These are phyloP conservation scores for Ceriagrion tenellum DNA, from an alignment of 2,888 invertebrate genomes.

Conservation along the genomic window DNA sequence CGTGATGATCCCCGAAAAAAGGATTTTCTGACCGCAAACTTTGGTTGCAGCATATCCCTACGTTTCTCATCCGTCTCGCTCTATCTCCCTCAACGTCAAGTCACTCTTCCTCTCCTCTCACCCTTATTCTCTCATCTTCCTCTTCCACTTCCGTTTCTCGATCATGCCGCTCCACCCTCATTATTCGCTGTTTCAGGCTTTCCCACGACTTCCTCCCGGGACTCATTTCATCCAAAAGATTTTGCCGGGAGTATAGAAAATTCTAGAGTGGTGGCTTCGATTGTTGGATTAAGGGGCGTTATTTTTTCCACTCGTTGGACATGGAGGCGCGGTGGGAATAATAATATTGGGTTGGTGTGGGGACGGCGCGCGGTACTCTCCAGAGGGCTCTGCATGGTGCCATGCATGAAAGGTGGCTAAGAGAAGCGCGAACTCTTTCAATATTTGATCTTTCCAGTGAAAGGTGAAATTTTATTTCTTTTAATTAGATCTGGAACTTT, in stretches of 20 bases:
- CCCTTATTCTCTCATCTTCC: neutral
- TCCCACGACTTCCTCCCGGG: neutral
- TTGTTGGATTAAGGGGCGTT: neutral
- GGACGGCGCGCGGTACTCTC: no score
- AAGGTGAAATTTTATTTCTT: no score
- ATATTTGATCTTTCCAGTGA: no score
- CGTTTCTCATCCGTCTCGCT: neutral
- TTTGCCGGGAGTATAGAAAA: neutral
- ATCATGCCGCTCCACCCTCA: neutral
- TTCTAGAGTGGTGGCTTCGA: neutral
- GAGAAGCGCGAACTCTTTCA: no score
- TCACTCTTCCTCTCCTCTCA: neutral
- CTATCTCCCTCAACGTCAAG: conserved; percentile 3
- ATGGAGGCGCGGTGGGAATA: neutral
- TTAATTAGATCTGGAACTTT: no score
- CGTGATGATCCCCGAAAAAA: no score
- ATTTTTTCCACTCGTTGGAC: neutral
- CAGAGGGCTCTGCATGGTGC: no score
- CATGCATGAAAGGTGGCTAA: no score
- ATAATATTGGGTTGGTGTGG: neutral
- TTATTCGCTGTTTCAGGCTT: neutral
- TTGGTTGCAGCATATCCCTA: no score
- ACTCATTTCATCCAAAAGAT: neutral
- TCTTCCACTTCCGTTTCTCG: neutral
- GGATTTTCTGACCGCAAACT: no score